Evolutionary conservation across 2,113 vertebrate genomes (phyloP).

Genomic region (Mobula hypostoma): DNA sequence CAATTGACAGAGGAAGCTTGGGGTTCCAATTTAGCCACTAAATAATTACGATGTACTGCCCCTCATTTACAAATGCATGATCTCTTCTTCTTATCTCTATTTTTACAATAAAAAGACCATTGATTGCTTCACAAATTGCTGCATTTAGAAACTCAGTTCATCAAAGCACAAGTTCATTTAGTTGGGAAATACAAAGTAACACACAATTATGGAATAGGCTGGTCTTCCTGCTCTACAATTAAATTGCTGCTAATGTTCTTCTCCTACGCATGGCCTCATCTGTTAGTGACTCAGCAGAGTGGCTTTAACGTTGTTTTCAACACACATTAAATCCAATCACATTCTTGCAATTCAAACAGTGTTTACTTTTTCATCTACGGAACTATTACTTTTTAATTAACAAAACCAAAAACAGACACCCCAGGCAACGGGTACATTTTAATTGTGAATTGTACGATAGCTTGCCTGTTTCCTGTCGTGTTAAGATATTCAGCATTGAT

Average conservation of each 20-base stretch:
- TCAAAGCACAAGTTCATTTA: constrained; percentile 5
- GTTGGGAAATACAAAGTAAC: constrained; percentile 17
- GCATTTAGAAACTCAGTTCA: constrained; percentile 3
- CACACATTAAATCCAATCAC: background rate
- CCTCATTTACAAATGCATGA: background rate
- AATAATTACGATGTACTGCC: background rate
- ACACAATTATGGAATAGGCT: constrained; percentile 9
- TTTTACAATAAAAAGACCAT: constrained; percentile 24
- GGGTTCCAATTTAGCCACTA: constrained; percentile 19
- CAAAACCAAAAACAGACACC: background rate
- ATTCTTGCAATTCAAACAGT: background rate
- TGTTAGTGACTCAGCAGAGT: constrained; percentile 2
- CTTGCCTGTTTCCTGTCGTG: background rate
- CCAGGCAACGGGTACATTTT: background rate
- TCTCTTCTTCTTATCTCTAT: constrained; percentile 24
- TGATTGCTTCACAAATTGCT: constrained; percentile 28
- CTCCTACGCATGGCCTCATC: background rate
- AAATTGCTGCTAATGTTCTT: constrained; percentile 4
- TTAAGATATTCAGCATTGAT: background rate
- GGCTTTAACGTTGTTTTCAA: background rate
- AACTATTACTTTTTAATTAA: constrained; percentile 1
- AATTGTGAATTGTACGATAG: background rate
- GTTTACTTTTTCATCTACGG: background rate
- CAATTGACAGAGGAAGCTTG: background rate
- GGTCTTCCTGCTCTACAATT: background rate